A percentile compares a stretch with the other conserved stretches of the same genome.
Conservation (phyloP, 1,140 invertebrate genomes). For the Cydia fagiglandana region DNA sequence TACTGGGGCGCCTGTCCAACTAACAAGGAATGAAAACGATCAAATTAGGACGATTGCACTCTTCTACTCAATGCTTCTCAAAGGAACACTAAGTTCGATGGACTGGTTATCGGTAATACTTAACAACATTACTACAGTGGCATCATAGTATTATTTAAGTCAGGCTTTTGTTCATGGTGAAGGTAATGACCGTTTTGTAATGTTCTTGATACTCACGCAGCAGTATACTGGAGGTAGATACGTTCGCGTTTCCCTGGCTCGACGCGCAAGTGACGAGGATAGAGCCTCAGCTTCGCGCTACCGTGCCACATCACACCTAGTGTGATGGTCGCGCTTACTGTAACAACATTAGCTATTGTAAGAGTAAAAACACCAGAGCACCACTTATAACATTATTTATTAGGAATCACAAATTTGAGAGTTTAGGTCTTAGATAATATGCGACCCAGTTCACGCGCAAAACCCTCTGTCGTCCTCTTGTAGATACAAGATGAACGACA, state of each 20-base stretch:
- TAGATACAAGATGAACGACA: too few relatives aligned
- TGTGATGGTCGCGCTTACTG: constrained; percentile 34
- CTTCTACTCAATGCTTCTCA: not conserved
- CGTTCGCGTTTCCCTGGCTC: constrained; percentile 26
- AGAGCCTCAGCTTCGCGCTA: constrained; percentile 34
- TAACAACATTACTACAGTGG: too few relatives aligned
- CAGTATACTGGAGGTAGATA: constrained; percentile 47
- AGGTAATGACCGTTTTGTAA: too few relatives aligned
- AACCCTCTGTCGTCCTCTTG: too few relatives aligned
- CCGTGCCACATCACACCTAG: constrained; percentile 37
- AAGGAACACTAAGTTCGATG: too few relatives aligned
- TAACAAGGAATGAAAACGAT: not conserved
- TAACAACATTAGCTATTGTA: not conserved
- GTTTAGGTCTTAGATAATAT: too few relatives aligned
- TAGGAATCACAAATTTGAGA: too few relatives aligned
- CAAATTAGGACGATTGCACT: not conserved
- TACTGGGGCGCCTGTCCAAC: constrained; percentile 34
- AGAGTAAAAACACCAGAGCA: too few relatives aligned
- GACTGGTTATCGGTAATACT: too few relatives aligned
- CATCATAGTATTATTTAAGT: not conserved
- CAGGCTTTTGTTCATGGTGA: not conserved
- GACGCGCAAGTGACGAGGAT: constrained; percentile 36
- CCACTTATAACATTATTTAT: too few relatives aligned
- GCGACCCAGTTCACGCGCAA: too few relatives aligned
- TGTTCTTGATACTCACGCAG: constrained; percentile 33